Base-by-base conservation (phyloP, 1,140 invertebrate species). In the Geopemphigus sp. region DNA sequence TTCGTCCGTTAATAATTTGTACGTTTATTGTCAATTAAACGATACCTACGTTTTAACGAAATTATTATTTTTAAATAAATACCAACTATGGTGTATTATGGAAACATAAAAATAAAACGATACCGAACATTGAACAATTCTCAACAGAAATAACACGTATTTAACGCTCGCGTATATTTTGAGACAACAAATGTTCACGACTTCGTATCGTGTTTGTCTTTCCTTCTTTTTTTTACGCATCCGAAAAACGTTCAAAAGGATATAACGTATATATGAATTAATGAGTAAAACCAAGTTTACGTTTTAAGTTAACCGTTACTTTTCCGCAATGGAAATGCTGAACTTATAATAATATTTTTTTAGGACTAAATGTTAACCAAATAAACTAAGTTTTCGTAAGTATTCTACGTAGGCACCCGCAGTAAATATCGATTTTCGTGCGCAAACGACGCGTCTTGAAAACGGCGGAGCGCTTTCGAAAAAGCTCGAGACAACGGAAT, bases 281-380 rank as follows among this genome's bases (percentile, higher is more conserved):
- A 66, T 66, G 19, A 66, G 63, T 3, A 66, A 39, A 66, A 66
- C n/a, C 29, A 64, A 19, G 32, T 39, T 45, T 68, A 15, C 64
- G n/a, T 68, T 68, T 68, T 68, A 68, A 68, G 39, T 68, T 68
- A 47, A 68, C 39, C 61, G 61, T 64, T 64, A 64, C 61, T 64
- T 64, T n/a, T 39, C 3, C 8, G 32, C 64, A 15, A 17, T 24
- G n/a, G 22, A 68, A 68, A 68, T 22, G 39, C 47, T 68, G n/a
- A n/a, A 24, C 64, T 68, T 47, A 15, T 26, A 50, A 50, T 68
- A 68, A 68, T 68, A 22, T 68, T 68, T 68, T 68, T 68, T 68
- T 50, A 68, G 66, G 66, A 68, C 66, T 68, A 68, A 68, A 68
- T 26, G 45, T 15, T 68, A 68, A 68, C 15, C 45, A 68, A 68